Conservation (phyloP, 2,113 vertebrate genomes). For the Thamnophis sirtalis region DNA sequence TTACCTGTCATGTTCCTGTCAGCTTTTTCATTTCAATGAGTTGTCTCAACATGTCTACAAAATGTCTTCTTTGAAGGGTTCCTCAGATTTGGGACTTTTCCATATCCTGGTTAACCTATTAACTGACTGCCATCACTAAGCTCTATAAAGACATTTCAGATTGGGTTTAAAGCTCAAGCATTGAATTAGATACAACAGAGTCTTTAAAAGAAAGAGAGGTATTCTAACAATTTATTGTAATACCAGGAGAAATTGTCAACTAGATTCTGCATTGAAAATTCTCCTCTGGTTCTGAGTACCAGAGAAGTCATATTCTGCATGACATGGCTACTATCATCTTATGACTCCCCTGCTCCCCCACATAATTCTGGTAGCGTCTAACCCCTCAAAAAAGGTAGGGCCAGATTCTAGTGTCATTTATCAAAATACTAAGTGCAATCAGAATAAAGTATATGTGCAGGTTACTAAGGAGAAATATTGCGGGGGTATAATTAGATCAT, state of each 20-base stretch:
- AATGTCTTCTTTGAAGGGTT: conserved; percentile 26
- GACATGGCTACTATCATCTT: background rate
- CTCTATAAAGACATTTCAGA: conserved; percentile 19
- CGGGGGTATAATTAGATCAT: background rate
- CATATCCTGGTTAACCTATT: conserved; percentile 30
- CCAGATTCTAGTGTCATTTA: background rate
- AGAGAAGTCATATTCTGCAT: background rate
- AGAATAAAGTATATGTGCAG: background rate
- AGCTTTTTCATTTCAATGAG: conserved; percentile 41
- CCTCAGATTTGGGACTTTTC: conserved; percentile 21
- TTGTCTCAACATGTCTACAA: conserved; percentile 42
- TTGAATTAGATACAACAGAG: background rate
- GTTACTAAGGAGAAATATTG: background rate
- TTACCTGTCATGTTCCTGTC: conserved; percentile 35
- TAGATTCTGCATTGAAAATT: background rate
- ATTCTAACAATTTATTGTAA: background rate
- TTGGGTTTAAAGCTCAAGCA: background rate
- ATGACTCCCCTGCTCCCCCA: background rate
- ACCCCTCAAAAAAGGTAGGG: background rate
- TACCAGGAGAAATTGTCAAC: conserved; percentile 10
- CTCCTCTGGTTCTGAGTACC: background rate
- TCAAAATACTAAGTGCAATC: background rate
- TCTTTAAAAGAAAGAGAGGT: background rate
- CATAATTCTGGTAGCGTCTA: background rate
- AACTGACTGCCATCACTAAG: conserved; percentile 26